phyloP scores from a whole-genome alignment of 92 coral and sea anemone species.

The Porites divaricata region DNA sequence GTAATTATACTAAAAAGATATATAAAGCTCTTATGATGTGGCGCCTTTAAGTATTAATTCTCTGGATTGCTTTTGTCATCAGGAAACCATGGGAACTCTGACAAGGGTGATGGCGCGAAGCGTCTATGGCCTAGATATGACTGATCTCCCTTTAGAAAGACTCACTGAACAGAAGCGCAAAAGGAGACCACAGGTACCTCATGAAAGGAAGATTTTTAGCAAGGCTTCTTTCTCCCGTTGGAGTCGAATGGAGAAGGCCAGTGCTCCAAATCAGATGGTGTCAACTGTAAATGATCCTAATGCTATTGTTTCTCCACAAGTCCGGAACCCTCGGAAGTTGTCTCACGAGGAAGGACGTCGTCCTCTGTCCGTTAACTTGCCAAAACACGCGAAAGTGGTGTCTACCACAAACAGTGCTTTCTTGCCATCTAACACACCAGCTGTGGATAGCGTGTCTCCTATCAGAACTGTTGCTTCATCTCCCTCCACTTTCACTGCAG shows the following conservation, averaged over 20 bases:
- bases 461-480: conserved; percentile 36
- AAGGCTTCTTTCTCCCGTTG: conserved; percentile 76
- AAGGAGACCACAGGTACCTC: conserved; percentile 63
- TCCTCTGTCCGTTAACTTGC: conserved; percentile 35
- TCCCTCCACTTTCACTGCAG: conserved; percentile 66
- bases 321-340: conserved; percentile 57
- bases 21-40: too few relatives aligned
- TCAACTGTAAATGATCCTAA: conserved; percentile 41
- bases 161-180: conserved; percentile 95
- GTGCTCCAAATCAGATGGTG: conserved; percentile 60
- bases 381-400: conserved; percentile 21
- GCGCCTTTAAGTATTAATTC: background rate
- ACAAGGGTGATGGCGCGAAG: conserved; percentile 95
- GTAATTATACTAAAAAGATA: too few relatives aligned
- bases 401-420: conserved; percentile 67
- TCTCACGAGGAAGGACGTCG: conserved; percentile 28
- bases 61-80: background rate
- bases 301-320: conserved; percentile 60
- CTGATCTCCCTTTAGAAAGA: conserved; percentile 90
- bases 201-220: conserved; percentile 9
- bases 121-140: conserved; percentile 84
- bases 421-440: conserved; percentile 39
- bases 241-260: conserved; percentile 69
- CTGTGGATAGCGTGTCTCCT: conserved; percentile 11
- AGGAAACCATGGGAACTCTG: conserved; percentile 87